Conservation (phyloP, 2,888 invertebrate species). For the Drosophila eohydei region DNA sequence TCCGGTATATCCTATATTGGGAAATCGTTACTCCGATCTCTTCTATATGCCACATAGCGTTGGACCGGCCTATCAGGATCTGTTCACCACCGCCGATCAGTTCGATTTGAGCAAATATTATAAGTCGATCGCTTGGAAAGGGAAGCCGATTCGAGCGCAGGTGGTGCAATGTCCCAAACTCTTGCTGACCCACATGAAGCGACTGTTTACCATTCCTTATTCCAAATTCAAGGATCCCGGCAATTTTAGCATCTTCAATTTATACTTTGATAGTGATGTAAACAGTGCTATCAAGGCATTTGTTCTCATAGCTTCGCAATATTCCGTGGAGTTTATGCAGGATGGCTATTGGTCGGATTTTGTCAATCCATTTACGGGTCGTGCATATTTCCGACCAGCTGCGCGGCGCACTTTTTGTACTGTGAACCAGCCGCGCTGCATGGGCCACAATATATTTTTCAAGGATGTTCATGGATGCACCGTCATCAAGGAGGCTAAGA, state of each 20-base stretch:
- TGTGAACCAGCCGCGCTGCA: slow-evolving; percentile 7
- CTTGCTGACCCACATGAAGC: slow-evolving; percentile 34
- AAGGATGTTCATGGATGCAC: slow-evolving; percentile 55
- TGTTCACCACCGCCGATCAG: slow-evolving; percentile 41
- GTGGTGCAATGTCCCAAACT: slow-evolving; percentile 56
- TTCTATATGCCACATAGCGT: slow-evolving; percentile 64
- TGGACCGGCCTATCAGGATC: slow-evolving; percentile 62
- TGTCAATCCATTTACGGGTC: slow-evolving; percentile 68
- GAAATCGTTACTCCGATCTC: slow-evolving; percentile 39
- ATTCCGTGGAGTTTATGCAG: slow-evolving; percentile 35
- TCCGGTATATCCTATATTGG: slow-evolving; percentile 36
- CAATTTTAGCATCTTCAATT: slow-evolving; percentile 52
- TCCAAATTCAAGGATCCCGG: slow-evolving; percentile 10
- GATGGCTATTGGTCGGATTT: slow-evolving; percentile 68
- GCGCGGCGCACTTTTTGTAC: not conserved
- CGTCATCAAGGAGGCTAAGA: slow-evolving; percentile 47
- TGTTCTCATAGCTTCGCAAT: slow-evolving; percentile 44
- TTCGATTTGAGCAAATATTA: slow-evolving; percentile 34
- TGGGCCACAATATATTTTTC: slow-evolving; percentile 49
- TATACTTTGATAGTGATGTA: slow-evolving; percentile 46
- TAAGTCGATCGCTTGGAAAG: slow-evolving; percentile 11
- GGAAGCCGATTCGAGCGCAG: slow-evolving; percentile 33
- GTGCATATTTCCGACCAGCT: slow-evolving; percentile 48
- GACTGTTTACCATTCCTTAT: slow-evolving; percentile 38
- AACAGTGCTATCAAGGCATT: slow-evolving; percentile 58